Evolutionary conservation across 2,113 vertebrate species (phyloP).

Genomic region (Canis aureus): DNA sequence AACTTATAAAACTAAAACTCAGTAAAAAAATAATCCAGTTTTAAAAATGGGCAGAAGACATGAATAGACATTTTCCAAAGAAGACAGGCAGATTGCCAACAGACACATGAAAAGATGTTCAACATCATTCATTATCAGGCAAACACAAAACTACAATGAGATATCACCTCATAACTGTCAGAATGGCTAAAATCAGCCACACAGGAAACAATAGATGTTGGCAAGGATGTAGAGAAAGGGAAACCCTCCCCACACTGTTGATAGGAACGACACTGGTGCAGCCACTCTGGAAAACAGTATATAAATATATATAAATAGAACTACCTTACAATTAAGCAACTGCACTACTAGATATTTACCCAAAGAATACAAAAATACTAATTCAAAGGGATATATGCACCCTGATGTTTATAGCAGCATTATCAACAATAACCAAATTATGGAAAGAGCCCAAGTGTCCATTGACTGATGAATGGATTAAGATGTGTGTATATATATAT

Average conservation of each 20-base stretch:
- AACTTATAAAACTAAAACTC: too few relatives aligned
- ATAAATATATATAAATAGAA: not conserved
- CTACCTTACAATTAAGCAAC: not conserved
- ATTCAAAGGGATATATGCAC: not conserved
- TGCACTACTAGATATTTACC: not conserved
- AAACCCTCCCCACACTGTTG: not conserved
- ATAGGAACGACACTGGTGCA: not conserved
- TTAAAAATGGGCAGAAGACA: not conserved
- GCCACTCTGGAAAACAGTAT: not conserved
- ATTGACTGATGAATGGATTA: not conserved
- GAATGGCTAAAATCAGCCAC: not conserved
- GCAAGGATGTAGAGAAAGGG: not conserved
- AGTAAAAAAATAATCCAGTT: not conserved
- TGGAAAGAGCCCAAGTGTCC: not conserved
- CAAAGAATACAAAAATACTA: not conserved
- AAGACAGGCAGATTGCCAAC: not conserved
- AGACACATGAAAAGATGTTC: not conserved
- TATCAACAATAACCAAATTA: not conserved
- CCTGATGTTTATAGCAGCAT: not conserved
- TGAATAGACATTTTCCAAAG: not conserved
- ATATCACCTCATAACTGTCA: not conserved
- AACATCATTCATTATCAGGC: not conserved
- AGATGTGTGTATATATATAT: not conserved
- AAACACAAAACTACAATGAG: not conserved
- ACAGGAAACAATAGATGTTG: not conserved